These are phyloP conservation scores for Polydrusus cervinus DNA, from an alignment of 2,888 invertebrate genomes.

Conservation along the genomic window DNA sequence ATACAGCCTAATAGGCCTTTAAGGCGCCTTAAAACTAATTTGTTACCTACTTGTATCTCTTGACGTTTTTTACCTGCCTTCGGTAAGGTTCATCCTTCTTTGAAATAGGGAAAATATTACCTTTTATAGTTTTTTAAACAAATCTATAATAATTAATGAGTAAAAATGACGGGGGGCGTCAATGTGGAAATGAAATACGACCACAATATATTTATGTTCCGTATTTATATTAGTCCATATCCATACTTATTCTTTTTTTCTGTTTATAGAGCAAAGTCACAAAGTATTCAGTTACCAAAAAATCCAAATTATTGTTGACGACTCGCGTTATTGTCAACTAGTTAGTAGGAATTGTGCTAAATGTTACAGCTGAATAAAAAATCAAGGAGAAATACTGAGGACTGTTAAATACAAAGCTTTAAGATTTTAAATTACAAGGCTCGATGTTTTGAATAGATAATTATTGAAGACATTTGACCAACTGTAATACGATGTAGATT, in stretches of 20 bases:
- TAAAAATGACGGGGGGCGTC: background rate
- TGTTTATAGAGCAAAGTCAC: too few relatives aligned
- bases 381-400: conserved; percentile 33
- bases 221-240: background rate
- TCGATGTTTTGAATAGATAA: conserved; percentile 16
- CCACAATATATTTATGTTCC: background rate
- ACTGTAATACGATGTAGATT: conserved; percentile 46
- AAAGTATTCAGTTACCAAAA: too few relatives aligned
- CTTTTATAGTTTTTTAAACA: conserved; percentile 16
- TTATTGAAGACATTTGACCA: conserved; percentile 14
- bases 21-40: conserved; percentile 55
- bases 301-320: too few relatives aligned
- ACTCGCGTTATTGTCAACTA: background rate
- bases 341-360: background rate
- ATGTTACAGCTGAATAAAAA: conserved; percentile 35
- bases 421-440: conserved; percentile 48
- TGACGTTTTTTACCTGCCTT: conserved; percentile 40
- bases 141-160: conserved; percentile 8
- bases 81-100: conserved; percentile 16
- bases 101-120: conserved; percentile 14
- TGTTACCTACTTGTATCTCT: conserved; percentile 48
- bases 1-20: conserved; percentile 44
- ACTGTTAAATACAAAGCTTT: background rate
- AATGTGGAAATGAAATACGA: background rate
- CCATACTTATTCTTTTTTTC: too few relatives aligned